These are phyloP conservation scores for Dromius quadrimaculatus DNA, from an alignment of 2,888 invertebrate genomes.

Conservation along the genomic window DNA sequence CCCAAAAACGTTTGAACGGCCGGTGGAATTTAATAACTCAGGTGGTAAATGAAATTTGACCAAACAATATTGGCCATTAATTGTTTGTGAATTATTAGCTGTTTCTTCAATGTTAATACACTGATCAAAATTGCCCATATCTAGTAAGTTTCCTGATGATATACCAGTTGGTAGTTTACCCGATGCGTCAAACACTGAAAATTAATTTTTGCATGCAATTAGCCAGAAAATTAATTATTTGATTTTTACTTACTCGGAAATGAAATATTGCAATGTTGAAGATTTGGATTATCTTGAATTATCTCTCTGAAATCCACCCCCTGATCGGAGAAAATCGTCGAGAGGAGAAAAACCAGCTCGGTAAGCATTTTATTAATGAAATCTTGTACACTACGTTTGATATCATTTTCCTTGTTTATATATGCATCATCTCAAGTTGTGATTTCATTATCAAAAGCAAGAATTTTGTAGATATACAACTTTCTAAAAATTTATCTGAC, in stretches of 20 bases:
- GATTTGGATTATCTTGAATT: background rate
- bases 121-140: slow-evolving; percentile 67
- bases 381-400: background rate
- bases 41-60: slow-evolving; percentile 4
- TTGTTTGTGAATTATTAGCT: slow-evolving; percentile 12
- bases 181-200: slow-evolving; percentile 66
- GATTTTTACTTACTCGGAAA: background rate
- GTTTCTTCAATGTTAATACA: slow-evolving; percentile 62
- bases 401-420: background rate
- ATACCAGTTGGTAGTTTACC: slow-evolving; percentile 67
- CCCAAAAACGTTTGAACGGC: background rate
- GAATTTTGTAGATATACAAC: background rate
- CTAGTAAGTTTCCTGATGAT: slow-evolving; percentile 64
- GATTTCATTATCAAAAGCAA: background rate
- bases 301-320: background rate
- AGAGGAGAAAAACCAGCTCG: background rate
- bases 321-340: background rate
- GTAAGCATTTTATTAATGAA: background rate
- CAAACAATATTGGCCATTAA: slow-evolving; percentile 54
- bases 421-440: background rate
- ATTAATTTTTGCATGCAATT: no score
- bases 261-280: no score
- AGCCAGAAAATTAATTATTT: no score
- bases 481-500: background rate
- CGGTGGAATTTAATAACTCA: background rate